Conservation (phyloP, 2,113 vertebrate species). For the Edolisoma coerulescens region DNA sequence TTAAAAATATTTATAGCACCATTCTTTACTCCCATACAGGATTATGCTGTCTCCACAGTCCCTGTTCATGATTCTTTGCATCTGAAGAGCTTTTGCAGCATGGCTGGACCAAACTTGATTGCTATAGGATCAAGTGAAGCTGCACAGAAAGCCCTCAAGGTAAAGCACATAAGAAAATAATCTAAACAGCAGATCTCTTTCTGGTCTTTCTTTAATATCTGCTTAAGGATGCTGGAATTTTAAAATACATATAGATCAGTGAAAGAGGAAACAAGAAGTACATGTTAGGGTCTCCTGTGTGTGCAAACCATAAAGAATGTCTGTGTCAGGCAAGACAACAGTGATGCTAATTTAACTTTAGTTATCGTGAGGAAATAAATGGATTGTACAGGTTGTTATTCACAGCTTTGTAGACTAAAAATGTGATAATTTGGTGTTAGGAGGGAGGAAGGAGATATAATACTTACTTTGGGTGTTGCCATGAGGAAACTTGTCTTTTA, state of each 20-base stretch:
- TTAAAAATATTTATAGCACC: background rate
- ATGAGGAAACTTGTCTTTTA: background rate
- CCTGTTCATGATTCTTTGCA: constrained; percentile 85
- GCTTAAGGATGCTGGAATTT: background rate
- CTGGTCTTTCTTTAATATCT: background rate
- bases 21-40: constrained; percentile 65
- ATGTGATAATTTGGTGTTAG: background rate
- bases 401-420: background rate
- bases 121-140: constrained; percentile 90
- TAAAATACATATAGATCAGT: background rate
- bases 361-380: background rate
- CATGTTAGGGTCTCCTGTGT: background rate
- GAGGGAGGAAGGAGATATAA: background rate
- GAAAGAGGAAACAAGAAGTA: background rate
- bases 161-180: constrained; percentile 51
- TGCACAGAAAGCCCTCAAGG: constrained; percentile 95
- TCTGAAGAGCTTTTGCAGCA: constrained; percentile 96
- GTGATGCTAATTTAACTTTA: background rate
- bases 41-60: constrained; percentile 93
- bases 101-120: constrained; percentile 95
- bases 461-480: background rate
- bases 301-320: background rate
- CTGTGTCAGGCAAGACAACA: background rate
- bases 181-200: background rate
- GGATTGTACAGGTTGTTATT: background rate